Evolutionary conservation across 2,113 vertebrate genomes (phyloP).

Genomic region (Cyanoliseus patagonus): DNA sequence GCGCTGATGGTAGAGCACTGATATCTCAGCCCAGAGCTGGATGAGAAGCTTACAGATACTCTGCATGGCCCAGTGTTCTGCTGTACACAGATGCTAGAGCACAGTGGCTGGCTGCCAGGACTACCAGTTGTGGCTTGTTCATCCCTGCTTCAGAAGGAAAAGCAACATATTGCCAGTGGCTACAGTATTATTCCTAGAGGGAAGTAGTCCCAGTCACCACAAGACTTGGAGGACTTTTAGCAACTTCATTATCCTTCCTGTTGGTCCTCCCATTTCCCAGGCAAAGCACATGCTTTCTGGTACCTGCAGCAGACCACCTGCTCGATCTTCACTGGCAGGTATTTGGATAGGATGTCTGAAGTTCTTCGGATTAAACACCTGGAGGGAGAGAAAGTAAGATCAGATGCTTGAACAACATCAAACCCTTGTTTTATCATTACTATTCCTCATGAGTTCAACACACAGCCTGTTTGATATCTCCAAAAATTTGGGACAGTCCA

Average conservation of each 20-base stretch:
- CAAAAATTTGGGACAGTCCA: not conserved
- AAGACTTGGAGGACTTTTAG: not conserved
- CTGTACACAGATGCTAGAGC: not conserved
- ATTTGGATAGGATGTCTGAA: conserved; percentile 96
- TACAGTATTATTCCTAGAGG: not conserved
- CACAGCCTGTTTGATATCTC: not conserved
- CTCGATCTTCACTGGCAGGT: conserved; percentile 97
- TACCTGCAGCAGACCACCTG: conserved; percentile 98
- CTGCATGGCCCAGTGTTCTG: not conserved
- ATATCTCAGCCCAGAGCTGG: not conserved
- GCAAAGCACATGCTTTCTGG: not conserved
- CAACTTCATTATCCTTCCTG: not conserved
- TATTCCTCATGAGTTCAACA: not conserved
- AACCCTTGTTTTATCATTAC: not conserved
- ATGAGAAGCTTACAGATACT: not conserved
- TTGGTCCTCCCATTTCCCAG: not conserved
- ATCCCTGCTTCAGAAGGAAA: not conserved
- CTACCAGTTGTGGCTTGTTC: not conserved
- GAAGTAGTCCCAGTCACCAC: not conserved
- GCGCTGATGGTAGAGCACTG: not conserved
- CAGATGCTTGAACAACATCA: not conserved
- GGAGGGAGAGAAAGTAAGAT: conserved; percentile 3
- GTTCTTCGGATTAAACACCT: conserved; percentile 97
- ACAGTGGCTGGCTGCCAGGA: not conserved
- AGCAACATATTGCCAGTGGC: not conserved